Base-by-base conservation (phyloP, 2,797 vertebrate species). In the Alexandromys oeconomus region DNA sequence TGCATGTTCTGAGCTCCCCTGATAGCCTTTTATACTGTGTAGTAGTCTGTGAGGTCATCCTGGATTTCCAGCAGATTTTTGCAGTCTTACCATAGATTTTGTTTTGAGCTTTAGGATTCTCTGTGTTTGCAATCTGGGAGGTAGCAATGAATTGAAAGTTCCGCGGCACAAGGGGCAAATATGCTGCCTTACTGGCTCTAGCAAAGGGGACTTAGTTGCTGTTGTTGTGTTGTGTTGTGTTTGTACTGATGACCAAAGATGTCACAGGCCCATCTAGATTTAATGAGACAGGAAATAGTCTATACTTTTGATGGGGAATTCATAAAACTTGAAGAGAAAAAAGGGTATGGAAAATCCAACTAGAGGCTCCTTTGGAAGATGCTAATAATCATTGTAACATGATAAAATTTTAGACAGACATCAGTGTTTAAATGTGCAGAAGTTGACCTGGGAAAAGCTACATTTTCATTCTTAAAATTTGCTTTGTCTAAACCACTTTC, bases 381-480 rank as follows among this genome's bases (percentile, higher is more conserved):
- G 54, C 37, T 61, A 40, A 61, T 27, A 89, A 6, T 21, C 71
- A 31, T 29, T 95, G 9, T 65, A 89, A 74, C 19, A 65, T 29
- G 31, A 92, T 63, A 31, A 95, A 91, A 73, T 27, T 95, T 93
- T 29, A 84, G 89, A 84, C 46, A 65, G 79, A 74, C 12, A 76
- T 27, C 63, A 25, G 8, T 76, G 84, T 0, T 85, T 13, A 87
- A 81, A 86, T 93, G 6, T 13, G 34, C 34, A 87, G 37, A 51
- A 61, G 40, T 43, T 91, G 84, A 89, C 17, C 8, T 48, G 87
- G n/a, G n/a, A 43, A 43, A 91, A 93, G 15, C 77, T 80, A 73
- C 1, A 67, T 80, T 73, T 34, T 95, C 94, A 89, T 86, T 86
- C 37, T 71, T 86, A 69, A 86, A 93, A 37, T 84, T 91, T 92